These are phyloP conservation scores for Crocallis elinguaria DNA, from an alignment of 2,888 invertebrate genomes.

Conservation along the genomic window DNA sequence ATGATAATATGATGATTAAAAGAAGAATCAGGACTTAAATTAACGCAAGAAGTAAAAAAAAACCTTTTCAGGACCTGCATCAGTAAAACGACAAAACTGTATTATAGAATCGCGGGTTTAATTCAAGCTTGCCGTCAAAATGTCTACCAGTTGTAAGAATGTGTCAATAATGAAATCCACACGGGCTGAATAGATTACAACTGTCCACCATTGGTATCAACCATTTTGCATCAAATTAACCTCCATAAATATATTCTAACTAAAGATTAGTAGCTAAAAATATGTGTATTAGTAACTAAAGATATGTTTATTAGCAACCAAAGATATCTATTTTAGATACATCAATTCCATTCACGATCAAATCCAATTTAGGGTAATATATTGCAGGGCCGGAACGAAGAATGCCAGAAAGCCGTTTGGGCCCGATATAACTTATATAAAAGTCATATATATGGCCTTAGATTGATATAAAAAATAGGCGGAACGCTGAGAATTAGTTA, in stretches of 20 bases:
- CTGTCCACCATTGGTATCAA: background rate
- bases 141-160: too few species aligned
- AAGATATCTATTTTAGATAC: conserved; percentile 6
- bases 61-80: too few species aligned
- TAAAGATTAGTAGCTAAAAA: background rate
- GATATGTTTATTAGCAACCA: conserved; percentile 1
- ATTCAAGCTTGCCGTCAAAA: too few species aligned
- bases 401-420: conserved; percentile 39
- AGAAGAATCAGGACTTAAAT: too few species aligned
- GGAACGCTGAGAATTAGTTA: too few species aligned
- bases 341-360: conserved; percentile 17
- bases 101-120: too few species aligned
- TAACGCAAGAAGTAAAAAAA: too few species aligned
- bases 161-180: background rate
- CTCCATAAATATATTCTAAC: background rate
- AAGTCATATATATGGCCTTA: conserved; percentile 47
- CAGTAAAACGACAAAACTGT: too few species aligned
- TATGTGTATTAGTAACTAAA: background rate
- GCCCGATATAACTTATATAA: conserved; percentile 20
- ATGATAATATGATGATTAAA: too few species aligned
- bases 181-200: background rate
- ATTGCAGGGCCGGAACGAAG: conserved; percentile 42
- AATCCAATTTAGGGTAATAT: conserved; percentile 34
- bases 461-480: too few species aligned
- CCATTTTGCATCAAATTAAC: conserved; percentile 13